Conservation (phyloP, 2,888 invertebrate genomes). For the Vanessa cardui region DNA sequence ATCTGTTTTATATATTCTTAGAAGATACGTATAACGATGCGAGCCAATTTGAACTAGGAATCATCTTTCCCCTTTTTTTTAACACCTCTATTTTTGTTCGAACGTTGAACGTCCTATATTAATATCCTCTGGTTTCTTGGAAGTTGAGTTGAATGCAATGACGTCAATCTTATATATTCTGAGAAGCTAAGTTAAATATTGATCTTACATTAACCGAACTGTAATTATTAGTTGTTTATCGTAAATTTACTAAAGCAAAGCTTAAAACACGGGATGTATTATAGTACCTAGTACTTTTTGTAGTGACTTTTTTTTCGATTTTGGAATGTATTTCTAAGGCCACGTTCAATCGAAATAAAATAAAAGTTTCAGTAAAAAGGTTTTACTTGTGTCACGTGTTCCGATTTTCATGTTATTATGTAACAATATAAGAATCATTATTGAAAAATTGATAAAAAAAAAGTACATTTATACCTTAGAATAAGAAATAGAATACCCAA, state of each 20-base stretch:
- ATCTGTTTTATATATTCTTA: background rate
- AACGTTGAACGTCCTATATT: conserved; percentile 55
- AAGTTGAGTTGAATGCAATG: conserved; percentile 59
- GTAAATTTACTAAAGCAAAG: conserved; percentile 20
- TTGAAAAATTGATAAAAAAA: no score
- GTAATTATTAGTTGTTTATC: conserved; percentile 44
- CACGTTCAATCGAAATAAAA: no score
- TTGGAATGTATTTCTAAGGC: no score
- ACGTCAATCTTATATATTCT: conserved; percentile 66
- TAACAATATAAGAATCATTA: no score
- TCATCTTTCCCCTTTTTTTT: conserved; percentile 46
- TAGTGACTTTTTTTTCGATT: background rate
- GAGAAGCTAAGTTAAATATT: conserved; percentile 50
- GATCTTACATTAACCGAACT: conserved; percentile 41
- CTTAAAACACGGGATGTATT: background rate
- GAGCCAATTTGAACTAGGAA: conserved; percentile 8
- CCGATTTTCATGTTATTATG: no score
- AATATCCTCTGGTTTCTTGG: conserved; percentile 55
- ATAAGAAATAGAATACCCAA: no score
- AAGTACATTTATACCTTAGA: no score
- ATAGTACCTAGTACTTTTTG: background rate
- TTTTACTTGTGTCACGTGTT: no score
- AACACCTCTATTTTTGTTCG: conserved; percentile 53
- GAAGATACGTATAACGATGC: conserved; percentile 4
- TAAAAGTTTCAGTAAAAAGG: no score